Conservation (phyloP, 2,888 invertebrate genomes). For the Amiota mariae region DNA sequence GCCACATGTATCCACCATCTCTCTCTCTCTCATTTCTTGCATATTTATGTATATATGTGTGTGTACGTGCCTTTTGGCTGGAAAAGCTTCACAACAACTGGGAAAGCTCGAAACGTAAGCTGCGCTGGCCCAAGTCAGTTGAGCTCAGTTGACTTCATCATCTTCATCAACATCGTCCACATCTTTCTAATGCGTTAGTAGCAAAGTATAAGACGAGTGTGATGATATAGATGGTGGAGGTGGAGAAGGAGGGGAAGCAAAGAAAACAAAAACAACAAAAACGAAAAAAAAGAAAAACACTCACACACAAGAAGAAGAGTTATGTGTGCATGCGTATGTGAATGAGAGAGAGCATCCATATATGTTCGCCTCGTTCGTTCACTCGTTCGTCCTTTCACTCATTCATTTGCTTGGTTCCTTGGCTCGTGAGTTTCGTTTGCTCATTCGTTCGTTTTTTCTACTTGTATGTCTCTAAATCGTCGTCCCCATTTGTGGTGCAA, state of each 20-base stretch:
- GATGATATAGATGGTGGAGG: not conserved
- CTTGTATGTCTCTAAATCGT: conserved; percentile 1
- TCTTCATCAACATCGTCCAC: too few species aligned
- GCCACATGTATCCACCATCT: conserved; percentile 38
- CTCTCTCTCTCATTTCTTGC: conserved; percentile 5
- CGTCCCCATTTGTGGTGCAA: not conserved
- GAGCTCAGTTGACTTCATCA: conserved; percentile 29
- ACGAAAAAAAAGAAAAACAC: too few species aligned
- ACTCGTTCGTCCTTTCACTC: conserved; percentile 30
- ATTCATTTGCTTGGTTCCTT: too few species aligned
- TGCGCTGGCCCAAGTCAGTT: conserved; percentile 43
- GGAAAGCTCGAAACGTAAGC: conserved; percentile 38
- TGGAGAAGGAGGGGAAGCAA: not conserved
- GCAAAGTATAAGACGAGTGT: too few species aligned
- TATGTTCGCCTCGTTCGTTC: conserved; percentile 33
- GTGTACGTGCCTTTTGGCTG: conserved; percentile 39
- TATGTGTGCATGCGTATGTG: conserved; percentile 22
- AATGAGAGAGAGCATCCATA: conserved; percentile 26
- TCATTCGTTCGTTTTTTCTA: conserved; percentile 34
- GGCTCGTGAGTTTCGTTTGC: conserved; percentile 32
- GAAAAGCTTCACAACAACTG: conserved; percentile 52
- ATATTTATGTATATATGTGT: conserved; percentile 7
- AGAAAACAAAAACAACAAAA: not conserved
- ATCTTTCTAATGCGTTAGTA: too few species aligned
- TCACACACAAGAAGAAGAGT: conserved; percentile 22